Evolutionary conservation across 2,113 vertebrate genomes (phyloP).

Genomic region (Galbula dea): DNA sequence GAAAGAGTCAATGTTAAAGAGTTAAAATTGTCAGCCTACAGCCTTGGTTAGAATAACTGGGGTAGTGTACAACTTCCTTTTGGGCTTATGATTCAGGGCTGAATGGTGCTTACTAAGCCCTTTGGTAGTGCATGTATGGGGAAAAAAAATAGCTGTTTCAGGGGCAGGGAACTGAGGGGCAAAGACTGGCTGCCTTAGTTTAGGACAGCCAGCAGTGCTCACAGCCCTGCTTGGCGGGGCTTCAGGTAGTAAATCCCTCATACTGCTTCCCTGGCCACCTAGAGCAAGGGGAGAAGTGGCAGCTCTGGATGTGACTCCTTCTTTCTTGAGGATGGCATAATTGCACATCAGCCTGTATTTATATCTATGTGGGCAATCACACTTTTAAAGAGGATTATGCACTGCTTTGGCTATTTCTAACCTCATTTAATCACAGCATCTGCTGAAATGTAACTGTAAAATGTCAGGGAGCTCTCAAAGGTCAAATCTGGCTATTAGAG

Average conservation of each 20-base stretch:
- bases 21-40: neutral
- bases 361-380: neutral
- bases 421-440: neutral
- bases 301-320: neutral
- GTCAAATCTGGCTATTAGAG: neutral
- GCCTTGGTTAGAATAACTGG: neutral
- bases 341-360: neutral
- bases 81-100: neutral
- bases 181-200: neutral
- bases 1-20: neutral
- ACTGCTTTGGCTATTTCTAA: neutral
- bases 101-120: neutral
- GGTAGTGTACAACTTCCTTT: neutral
- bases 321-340: neutral
- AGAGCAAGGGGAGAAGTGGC: neutral
- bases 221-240: neutral
- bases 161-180: neutral
- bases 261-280: rapidly evolving
- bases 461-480: neutral
- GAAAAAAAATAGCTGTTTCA: neutral
- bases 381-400: neutral
- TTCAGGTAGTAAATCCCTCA: neutral
- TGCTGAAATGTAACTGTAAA: neutral
- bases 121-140: rapidly evolving
- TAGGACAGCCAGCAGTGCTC: neutral